phyloP scores from a whole-genome alignment of 2,888 invertebrate species.

The Gasteruption jaculator region DNA sequence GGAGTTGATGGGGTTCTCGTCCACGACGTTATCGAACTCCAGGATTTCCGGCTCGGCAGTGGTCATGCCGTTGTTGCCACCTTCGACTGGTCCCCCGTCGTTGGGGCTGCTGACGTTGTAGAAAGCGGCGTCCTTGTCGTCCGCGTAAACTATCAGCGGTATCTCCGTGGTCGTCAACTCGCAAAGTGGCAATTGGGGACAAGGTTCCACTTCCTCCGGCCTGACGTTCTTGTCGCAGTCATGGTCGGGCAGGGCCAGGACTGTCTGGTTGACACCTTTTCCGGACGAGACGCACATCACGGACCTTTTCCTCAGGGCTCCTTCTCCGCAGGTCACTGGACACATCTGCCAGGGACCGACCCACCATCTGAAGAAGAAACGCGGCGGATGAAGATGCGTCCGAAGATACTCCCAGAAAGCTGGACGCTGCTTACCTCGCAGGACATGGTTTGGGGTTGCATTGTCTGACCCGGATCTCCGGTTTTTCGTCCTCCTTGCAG shows the following conservation, averaged over 20 bases:
- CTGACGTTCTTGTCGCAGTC: conserved; percentile 65
- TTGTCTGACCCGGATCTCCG: conserved; percentile 46
- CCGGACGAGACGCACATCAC: conserved; percentile 64
- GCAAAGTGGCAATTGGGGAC: conserved; percentile 56
- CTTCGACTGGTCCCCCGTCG: conserved; percentile 29
- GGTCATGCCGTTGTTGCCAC: conserved; percentile 31
- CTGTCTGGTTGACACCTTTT: conserved; percentile 58
- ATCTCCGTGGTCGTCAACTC: conserved; percentile 33
- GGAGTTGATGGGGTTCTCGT: conserved; percentile 39
- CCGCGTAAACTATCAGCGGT: conserved; percentile 38
- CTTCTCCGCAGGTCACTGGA: conserved; percentile 64
- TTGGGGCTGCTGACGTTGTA: conserved; percentile 41
- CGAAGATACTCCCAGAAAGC: no score
- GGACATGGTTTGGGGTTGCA: conserved; percentile 55
- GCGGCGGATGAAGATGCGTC: conserved; percentile 4
- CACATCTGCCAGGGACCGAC: conserved; percentile 83
- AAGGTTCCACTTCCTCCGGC: conserved; percentile 66
- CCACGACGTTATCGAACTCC: conserved; percentile 44
- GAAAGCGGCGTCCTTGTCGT: conserved; percentile 38
- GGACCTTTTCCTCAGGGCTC: conserved; percentile 61
- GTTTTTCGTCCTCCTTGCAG: conserved; percentile 51
- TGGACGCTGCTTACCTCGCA: conserved; percentile 47
- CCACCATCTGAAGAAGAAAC: conserved; percentile 62
- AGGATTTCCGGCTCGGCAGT: conserved; percentile 43
- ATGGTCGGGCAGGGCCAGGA: conserved; percentile 71